Evolutionary conservation across 2,888 invertebrate genomes (phyloP), one percentile per base, ranked within the genome.

Genomic region (Zaprionus obscuricornis): DNA sequence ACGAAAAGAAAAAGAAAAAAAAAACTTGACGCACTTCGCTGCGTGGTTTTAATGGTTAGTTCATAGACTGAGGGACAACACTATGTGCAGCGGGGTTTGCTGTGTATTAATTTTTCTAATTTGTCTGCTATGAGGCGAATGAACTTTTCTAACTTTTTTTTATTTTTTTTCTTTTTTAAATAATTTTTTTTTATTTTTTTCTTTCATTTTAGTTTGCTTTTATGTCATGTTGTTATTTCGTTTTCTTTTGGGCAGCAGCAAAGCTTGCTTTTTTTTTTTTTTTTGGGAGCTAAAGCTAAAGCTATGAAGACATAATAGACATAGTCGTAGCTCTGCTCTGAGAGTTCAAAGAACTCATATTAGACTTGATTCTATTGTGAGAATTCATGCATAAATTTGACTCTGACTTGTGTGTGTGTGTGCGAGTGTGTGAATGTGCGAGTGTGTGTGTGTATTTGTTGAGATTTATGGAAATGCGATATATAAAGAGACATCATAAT

Each of bases 21-120:
- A 66, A 42, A 72, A 62, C 60, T 70, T 67, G 64, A 74, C 74
- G 74, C 70, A 74, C 59, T 70, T 66, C 70, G 57, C 56, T 75
- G 68, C 75, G 56, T 58, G 58, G 37, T 49, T 49, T 49, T 31
- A 42, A 36, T 62, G 22, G 22, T 22, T 22, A 7, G 4, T 22
- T 22, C 7, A 22, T 22, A 46, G n/a, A 37, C 16, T 22, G 10
- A 6, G 13, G 11, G 5, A 18, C 17, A 5, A 7, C 10, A 18
- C 17, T 11, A 17, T 18, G 36, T 26, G 4, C 2, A 11, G 10
- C 1, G 36, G 52, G 20, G 37, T 59, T 66, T 69, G 85, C 69
- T 68, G 78, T 58, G 83, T 81, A 81, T 84, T 81, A 81, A 81
- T 81, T 84, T 79, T 84, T 81, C 84, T 81, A 81, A 81, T 81